Evolutionary conservation across 2,888 invertebrate species (phyloP).

Genomic region (Apotomis turbidana): DNA sequence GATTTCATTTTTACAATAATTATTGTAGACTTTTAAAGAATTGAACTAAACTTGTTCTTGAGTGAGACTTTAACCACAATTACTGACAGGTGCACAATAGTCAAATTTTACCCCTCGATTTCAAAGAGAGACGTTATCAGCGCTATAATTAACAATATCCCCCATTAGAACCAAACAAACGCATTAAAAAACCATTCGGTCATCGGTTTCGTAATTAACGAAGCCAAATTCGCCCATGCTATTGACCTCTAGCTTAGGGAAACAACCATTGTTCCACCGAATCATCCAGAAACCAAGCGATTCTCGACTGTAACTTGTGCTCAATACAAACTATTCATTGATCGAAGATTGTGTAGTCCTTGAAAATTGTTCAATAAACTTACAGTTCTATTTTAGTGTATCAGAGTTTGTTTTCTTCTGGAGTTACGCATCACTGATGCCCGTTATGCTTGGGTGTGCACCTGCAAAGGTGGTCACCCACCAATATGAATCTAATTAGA

Average conservation of each 20-base stretch:
- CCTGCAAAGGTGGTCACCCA: conserved; percentile 78
- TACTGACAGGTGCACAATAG: conserved; percentile 17
- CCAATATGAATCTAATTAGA: conserved; percentile 81
- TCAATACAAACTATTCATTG: conserved; percentile 65
- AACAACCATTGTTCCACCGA: conserved; percentile 60
- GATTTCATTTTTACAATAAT: too few species aligned
- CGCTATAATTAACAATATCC: conserved; percentile 36
- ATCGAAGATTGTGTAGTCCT: conserved; percentile 61
- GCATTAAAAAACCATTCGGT: conserved; percentile 50
- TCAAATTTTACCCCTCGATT: conserved; percentile 6
- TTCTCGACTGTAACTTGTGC: conserved; percentile 59
- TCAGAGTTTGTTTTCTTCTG: conserved; percentile 44
- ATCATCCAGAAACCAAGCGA: conserved; percentile 55
- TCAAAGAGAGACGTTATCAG: conserved; percentile 21
- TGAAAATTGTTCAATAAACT: conserved; percentile 50
- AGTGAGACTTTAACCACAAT: conserved; percentile 6
- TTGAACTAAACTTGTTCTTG: background rate
- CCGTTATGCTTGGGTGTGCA: conserved; percentile 72
- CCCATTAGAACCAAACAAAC: conserved; percentile 34
- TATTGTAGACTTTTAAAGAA: too few species aligned
- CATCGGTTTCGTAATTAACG: conserved; percentile 69
- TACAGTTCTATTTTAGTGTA: conserved; percentile 43
- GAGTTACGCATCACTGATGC: conserved; percentile 66
- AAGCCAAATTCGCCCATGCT: conserved; percentile 75
- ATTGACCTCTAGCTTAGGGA: conserved; percentile 71